Evolutionary conservation across 2,113 vertebrate species (phyloP), one percentile per base, ranked within the genome.

Genomic region (Hippocampus barbouri): DNA sequence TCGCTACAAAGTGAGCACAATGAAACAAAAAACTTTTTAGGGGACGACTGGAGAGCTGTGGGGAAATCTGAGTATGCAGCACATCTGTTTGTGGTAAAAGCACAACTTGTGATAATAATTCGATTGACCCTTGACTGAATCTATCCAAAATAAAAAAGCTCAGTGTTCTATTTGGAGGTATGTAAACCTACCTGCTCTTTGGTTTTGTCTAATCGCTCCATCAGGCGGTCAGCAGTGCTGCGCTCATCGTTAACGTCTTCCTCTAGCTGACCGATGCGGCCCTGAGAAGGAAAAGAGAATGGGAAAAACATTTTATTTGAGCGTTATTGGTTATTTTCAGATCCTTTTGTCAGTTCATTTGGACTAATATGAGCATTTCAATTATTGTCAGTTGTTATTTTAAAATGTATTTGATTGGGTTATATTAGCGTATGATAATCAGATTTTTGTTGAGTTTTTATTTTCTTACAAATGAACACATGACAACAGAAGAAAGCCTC

Each of bases 221-320:
- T 94, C 75, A 98, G 82, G 66, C 93, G 86, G 85, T 97, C 96
- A 0, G 93, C 93, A 68, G 93, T 95, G 84, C 81, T 89, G 79
- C 92, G 93, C 84, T 98, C 96, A 79, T 98, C 96, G 57, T 90
- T 91, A 51, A 98, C 91, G 72, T 95, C 94, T 62, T 94, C 86
- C 80, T 95, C 94, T 53, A 98, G 84, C 34, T 95, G 94, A 74
- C 88, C 84, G 67, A 96, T 77, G 43, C 95, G 94, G 53, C 93
- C 93, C 96, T 98, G 77, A 66, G 77, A 72, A 34, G 56, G 82
- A 83, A 21, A 43, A 70, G 72, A 34, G 69, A 23, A 71, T 40
- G 2, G 25, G 27, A 38, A 69, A 41, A 45, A 12, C 3, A 45
- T 49, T 49, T 49, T 5, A 49, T 49, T 49, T 34, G 18, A 15